Evolutionary conservation across 1,140 invertebrate genomes (phyloP).

Genomic region (Drosophila littoralis): DNA sequence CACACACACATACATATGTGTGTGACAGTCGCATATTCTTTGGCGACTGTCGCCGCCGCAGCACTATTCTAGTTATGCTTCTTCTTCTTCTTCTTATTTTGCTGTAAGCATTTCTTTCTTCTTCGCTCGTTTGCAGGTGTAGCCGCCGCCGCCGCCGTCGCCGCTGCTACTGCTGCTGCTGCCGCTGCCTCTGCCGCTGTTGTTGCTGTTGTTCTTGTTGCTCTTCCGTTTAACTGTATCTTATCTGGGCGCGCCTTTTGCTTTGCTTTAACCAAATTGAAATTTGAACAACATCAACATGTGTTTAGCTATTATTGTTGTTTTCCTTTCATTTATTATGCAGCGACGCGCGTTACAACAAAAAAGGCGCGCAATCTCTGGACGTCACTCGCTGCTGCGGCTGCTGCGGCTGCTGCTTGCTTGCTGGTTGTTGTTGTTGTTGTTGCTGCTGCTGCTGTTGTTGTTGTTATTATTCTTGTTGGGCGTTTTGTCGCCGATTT

Average conservation of each 20-base stretch:
- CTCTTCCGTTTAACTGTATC: slow-evolving; percentile 42
- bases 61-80: slow-evolving; percentile 28
- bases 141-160: not conserved
- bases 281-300: slow-evolving; percentile 40
- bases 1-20: not conserved
- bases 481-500: not conserved
- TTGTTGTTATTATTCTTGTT: too few relatives aligned
- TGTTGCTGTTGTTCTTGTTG: not conserved
- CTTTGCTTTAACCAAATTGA: slow-evolving; percentile 35
- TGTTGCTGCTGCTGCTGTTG: not conserved
- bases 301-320: slow-evolving; percentile 22
- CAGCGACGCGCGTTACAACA: slow-evolving; percentile 8
- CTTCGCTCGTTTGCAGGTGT: slow-evolving; percentile 4
- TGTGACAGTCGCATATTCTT: slow-evolving; percentile 31
- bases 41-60: slow-evolving; percentile 19
- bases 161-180: not conserved
- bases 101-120: slow-evolving; percentile 18
- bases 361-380: slow-evolving; percentile 43
- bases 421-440: not conserved
- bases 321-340: slow-evolving; percentile 14
- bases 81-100: slow-evolving; percentile 1
- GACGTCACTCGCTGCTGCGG: not conserved
- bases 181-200: not conserved
- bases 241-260: slow-evolving; percentile 43
- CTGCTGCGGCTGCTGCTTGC: slow-evolving; percentile 3